A percentile compares a stretch with the other conserved stretches of the same genome.
Conservation (phyloP, 2,888 invertebrate species). For the Cheiracanthium punctorium region DNA sequence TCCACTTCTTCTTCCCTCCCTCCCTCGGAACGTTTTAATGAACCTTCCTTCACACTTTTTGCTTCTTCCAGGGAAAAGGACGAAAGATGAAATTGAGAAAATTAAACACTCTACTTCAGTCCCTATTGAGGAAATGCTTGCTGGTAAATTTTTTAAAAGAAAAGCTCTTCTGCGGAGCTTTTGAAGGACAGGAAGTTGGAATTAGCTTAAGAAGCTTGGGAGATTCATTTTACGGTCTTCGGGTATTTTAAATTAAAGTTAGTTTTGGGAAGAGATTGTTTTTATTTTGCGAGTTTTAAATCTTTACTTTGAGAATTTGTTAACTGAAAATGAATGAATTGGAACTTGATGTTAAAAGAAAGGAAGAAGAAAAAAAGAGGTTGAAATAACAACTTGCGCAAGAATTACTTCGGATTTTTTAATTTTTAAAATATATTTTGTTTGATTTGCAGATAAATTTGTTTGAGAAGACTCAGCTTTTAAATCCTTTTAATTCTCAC, state of each 20-base stretch:
- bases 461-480: too few relatives aligned
- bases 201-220: not conserved
- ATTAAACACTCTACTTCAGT: not conserved
- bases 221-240: too few relatives aligned
- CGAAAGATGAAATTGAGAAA: constrained; percentile 9
- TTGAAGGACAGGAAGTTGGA: not conserved
- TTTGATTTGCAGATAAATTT: too few relatives aligned
- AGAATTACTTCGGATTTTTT: too few relatives aligned
- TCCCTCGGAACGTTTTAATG: constrained; percentile 8
- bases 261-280: not conserved
- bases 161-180: not conserved
- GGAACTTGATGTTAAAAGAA: too few relatives aligned
- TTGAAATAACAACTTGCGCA: too few relatives aligned
- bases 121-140: constrained; percentile 14
- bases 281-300: too few relatives aligned
- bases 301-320: too few relatives aligned
- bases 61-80: not conserved
- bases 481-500: too few relatives aligned
- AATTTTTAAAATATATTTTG: too few relatives aligned
- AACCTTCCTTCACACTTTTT: constrained; percentile 21
- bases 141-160: not conserved
- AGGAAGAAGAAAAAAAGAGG: too few relatives aligned
- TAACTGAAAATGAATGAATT: too few relatives aligned
- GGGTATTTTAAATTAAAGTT: not conserved
- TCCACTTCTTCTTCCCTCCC: not conserved